A percentile compares a stretch with the other conserved stretches of the same genome.
Conservation (phyloP, 2,888 invertebrate genomes). For the Drosophila subsilvestris region DNA sequence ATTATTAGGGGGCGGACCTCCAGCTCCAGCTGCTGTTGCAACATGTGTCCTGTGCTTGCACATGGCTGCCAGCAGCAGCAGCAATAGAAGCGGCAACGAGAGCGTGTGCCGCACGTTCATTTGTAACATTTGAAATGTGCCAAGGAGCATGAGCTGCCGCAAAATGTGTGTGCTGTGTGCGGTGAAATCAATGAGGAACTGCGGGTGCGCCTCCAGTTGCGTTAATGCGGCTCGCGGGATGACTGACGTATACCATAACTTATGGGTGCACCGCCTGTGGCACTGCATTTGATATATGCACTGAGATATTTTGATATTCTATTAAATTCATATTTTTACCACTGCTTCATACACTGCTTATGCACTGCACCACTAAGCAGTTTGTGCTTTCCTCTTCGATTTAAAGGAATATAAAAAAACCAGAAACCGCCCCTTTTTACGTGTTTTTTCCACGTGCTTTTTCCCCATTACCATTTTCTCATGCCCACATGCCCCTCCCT, state of each 20-base stretch:
- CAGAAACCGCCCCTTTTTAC: neutral
- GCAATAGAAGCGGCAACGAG: conserved; percentile 12
- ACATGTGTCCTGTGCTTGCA: conserved; percentile 39
- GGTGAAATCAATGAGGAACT: conserved; percentile 32
- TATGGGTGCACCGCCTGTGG: neutral
- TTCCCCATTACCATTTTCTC: conserved; percentile 7
- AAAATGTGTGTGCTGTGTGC: conserved; percentile 36
- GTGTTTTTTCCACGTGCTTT: neutral
- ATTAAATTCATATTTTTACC: neutral
- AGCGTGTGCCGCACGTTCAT: conserved; percentile 15
- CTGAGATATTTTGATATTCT: neutral
- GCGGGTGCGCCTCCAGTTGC: neutral
- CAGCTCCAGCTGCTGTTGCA: conserved; percentile 19
- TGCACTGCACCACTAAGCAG: neutral
- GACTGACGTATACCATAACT: neutral
- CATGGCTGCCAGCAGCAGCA: conserved; percentile 27
- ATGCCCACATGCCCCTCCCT: neutral
- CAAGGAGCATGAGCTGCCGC: conserved; percentile 42
- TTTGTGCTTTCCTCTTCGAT: conserved; percentile 6
- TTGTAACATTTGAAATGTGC: conserved; percentile 32
- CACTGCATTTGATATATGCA: too few species aligned
- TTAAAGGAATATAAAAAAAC: neutral
- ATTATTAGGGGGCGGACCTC: conserved; percentile 55
- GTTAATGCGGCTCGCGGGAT: neutral
- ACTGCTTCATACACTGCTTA: neutral